Conservation (phyloP, 2,797 vertebrate species). For the Nasua narica region DNA sequence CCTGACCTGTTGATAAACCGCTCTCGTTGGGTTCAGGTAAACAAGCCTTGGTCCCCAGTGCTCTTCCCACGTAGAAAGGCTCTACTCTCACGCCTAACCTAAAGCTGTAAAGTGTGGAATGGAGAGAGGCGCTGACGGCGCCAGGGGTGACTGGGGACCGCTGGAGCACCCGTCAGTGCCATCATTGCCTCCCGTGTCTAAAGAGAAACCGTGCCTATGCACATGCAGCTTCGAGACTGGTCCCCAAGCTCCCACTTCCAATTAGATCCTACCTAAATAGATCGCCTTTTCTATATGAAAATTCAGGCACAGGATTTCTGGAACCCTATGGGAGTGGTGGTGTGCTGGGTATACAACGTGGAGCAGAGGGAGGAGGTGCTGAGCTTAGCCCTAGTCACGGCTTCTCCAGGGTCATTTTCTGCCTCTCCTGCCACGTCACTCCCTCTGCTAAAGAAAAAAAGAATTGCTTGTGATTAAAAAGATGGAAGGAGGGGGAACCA, state of each 20-base stretch:
- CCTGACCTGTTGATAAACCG: constrained; percentile 46
- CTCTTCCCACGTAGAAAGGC: neutral
- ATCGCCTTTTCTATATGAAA: neutral
- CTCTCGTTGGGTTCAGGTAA: neutral
- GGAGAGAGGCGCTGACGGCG: neutral
- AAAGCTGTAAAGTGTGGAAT: neutral
- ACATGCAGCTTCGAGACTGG: neutral
- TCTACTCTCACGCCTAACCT: neutral
- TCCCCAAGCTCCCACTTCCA: neutral
- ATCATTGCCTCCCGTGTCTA: neutral
- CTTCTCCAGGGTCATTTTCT: constrained; percentile 66
- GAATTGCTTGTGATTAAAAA: constrained; percentile 9
- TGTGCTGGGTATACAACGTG: constrained; percentile 47
- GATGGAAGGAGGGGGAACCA: neutral
- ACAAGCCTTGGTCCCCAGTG: neutral
- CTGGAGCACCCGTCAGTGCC: neutral
- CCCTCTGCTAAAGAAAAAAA: neutral
- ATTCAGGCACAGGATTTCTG: neutral
- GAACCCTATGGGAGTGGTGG: neutral
- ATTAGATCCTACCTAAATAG: neutral
- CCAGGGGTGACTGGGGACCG: neutral
- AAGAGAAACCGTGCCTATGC: neutral
- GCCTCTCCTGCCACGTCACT: constrained; percentile 79
- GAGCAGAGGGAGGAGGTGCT: constrained; percentile 62
- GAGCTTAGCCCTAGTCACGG: constrained; percentile 2